Conservation (phyloP, 2,888 invertebrate species). For the Leptura quadrifasciata region DNA sequence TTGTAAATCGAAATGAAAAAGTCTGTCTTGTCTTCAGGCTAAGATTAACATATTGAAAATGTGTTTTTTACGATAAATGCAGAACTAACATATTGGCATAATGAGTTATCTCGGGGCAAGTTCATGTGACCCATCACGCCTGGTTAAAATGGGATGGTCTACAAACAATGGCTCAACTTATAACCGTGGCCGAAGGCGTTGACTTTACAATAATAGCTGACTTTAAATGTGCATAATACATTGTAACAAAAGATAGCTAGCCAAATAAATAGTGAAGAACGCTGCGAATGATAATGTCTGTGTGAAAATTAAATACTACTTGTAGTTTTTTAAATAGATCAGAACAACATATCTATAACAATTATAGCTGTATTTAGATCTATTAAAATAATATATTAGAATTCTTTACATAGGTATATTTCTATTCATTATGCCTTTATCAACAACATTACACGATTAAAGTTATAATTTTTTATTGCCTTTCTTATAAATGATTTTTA, state of each 20-base stretch:
- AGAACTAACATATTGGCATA: constrained; percentile 34
- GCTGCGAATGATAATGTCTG: neutral
- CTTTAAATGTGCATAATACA: constrained; percentile 10
- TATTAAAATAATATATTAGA: too few relatives aligned
- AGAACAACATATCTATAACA: too few relatives aligned
- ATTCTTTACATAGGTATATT: too few relatives aligned
- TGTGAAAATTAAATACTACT: too few relatives aligned
- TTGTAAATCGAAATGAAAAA: neutral
- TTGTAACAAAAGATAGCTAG: constrained; percentile 2
- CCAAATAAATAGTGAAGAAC: neutral
- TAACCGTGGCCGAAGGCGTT: constrained; percentile 35
- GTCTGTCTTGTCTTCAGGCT: neutral
- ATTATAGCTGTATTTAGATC: too few relatives aligned
- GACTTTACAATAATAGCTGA: constrained; percentile 22
- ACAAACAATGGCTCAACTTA: constrained; percentile 42
- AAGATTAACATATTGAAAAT: constrained; percentile 24
- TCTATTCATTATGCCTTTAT: too few relatives aligned
- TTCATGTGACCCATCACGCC: constrained; percentile 41
- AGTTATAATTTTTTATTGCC: too few relatives aligned
- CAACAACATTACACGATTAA: too few relatives aligned
- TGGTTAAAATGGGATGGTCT: constrained; percentile 34
- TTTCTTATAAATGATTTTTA: too few relatives aligned
- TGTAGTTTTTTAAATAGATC: too few relatives aligned
- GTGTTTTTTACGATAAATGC: constrained; percentile 16
- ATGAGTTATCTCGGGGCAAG: constrained; percentile 32